Evolutionary conservation across 1,140 invertebrate species (phyloP).

Genomic region (Apis dorsata): DNA sequence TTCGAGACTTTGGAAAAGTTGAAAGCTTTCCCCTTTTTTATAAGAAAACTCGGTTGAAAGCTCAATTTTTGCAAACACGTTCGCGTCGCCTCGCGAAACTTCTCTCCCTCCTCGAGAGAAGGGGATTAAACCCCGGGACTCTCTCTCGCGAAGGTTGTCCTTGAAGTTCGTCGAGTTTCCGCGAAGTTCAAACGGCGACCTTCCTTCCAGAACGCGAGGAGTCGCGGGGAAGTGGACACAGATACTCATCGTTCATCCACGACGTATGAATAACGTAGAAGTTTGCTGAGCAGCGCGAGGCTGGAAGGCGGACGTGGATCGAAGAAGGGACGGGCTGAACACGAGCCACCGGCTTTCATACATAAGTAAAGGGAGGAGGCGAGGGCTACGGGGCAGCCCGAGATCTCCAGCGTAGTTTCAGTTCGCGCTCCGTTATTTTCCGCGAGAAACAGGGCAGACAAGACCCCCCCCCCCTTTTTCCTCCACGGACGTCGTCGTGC

Average conservation of each 20-base stretch:
- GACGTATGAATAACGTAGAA: constrained; percentile 72
- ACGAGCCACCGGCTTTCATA: constrained; percentile 59
- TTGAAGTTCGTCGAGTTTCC: constrained; percentile 34
- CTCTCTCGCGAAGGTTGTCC: neutral
- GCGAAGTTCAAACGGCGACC: constrained; percentile 38
- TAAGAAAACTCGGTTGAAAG: neutral
- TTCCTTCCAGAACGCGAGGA: neutral
- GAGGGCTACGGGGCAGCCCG: constrained; percentile 31
- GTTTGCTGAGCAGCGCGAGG: constrained; percentile 53
- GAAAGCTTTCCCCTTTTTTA: neutral
- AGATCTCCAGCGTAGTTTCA: constrained; percentile 53
- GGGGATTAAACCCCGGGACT: neutral
- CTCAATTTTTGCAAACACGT: neutral
- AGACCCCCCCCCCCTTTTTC: constrained; percentile 2
- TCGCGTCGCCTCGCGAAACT: no score
- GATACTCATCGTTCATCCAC: constrained; percentile 71
- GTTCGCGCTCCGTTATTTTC: constrained; percentile 62
- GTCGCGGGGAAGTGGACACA: constrained; percentile 43
- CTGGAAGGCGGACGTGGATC: constrained; percentile 21
- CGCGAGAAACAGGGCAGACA: constrained; percentile 29
- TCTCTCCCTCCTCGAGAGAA: neutral
- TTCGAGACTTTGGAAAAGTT: neutral
- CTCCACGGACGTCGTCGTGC: constrained; percentile 10
- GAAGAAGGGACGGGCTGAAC: constrained; percentile 14
- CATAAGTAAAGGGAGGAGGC: constrained; percentile 66